Conservation (phyloP, 2,888 invertebrate species). For the Cistogaster globosa region DNA sequence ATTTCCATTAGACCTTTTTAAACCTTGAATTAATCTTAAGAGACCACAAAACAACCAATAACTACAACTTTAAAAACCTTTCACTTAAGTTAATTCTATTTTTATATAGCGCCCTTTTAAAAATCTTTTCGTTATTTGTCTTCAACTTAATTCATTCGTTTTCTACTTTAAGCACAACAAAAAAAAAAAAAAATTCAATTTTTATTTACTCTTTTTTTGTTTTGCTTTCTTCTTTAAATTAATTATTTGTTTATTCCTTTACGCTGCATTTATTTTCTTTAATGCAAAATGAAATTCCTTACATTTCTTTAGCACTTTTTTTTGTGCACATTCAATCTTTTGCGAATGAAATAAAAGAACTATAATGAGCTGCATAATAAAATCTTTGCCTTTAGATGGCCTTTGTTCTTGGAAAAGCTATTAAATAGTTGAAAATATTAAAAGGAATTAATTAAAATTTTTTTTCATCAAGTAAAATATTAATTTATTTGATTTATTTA, state of each 20-base stretch:
- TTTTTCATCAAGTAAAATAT: not conserved
- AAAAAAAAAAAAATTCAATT: not conserved
- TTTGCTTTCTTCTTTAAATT: not conserved
- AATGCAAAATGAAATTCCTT: constrained; percentile 45
- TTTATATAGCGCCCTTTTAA: not conserved
- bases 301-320: constrained; percentile 1
- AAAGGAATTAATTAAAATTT: not conserved
- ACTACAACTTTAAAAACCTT: too few species aligned
- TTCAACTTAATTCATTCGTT: not conserved
- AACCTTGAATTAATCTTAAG: too few species aligned
- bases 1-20: too few species aligned
- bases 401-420: not conserved
- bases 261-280: not conserved
- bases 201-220: not conserved
- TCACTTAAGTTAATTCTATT: not conserved
- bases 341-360: constrained; percentile 18
- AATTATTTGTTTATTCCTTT: not conserved
- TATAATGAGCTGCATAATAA: constrained; percentile 56
- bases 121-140: not conserved
- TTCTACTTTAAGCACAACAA: too few species aligned
- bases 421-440: not conserved
- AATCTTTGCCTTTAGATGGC: constrained; percentile 20
- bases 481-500: not conserved
- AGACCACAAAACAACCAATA: too few species aligned
- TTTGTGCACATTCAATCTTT: constrained; percentile 10